These are phyloP conservation scores for Hephaestus fuliginosus DNA, from an alignment of 2,797 vertebrate species.

Conservation along the genomic window DNA sequence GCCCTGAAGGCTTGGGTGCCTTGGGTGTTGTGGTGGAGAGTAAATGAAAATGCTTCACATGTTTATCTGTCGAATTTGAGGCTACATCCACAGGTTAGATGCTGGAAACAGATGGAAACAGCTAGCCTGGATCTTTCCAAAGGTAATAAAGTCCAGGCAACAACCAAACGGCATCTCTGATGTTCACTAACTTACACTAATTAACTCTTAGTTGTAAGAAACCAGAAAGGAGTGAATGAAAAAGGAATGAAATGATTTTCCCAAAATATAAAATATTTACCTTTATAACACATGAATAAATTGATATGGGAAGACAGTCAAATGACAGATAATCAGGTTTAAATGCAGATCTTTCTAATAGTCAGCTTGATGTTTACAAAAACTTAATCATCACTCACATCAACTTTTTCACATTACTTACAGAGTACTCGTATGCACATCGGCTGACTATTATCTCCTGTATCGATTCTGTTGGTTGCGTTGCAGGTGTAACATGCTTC, in stretches of 20 bases:
- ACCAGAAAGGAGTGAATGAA: neutral
- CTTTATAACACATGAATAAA: too few relatives aligned
- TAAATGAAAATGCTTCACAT: neutral
- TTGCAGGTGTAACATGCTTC: conserved; percentile 71
- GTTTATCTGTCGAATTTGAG: neutral
- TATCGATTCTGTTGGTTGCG: conserved; percentile 42
- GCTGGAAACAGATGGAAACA: neutral
- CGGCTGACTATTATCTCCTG: neutral
- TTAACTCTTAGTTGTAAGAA: too few relatives aligned
- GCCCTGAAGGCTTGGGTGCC: neutral
- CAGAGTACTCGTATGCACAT: conserved; percentile 65
- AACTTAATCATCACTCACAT: neutral
- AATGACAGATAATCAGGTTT: neutral
- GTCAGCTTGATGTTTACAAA: neutral
- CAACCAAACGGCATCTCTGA: neutral
- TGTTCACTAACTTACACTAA: neutral
- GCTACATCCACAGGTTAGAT: neutral
- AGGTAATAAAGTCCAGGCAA: neutral
- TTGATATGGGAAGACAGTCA: neutral
- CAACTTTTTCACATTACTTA: conserved; percentile 70
- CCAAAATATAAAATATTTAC: too few relatives aligned
- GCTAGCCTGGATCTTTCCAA: neutral
- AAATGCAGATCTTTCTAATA: neutral
- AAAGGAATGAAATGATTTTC: too few relatives aligned
- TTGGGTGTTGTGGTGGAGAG: neutral